Conservation (phyloP, 2,797 vertebrate genomes). For the Mus spretus region DNA sequence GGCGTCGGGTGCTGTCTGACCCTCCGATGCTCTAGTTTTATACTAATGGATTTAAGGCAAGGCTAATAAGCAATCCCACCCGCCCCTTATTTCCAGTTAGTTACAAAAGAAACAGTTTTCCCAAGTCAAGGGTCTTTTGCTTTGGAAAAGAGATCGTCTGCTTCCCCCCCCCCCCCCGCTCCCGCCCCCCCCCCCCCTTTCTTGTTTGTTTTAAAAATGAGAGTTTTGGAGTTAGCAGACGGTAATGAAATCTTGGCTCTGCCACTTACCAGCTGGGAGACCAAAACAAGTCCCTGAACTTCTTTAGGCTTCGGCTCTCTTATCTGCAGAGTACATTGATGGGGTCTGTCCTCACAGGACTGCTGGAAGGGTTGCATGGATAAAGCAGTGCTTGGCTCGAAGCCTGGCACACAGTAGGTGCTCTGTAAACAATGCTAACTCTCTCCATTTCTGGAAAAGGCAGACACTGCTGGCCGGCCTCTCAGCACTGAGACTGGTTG, state of each 20-base stretch:
- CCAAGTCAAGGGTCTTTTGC: not conserved
- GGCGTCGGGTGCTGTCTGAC: not conserved
- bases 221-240: not conserved
- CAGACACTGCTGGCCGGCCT: not conserved
- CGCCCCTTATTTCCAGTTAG: not conserved
- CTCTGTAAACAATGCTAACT: not conserved
- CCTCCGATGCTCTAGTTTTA: not conserved
- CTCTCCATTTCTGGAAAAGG: not conserved
- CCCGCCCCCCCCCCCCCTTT: not conserved
- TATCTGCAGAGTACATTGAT: not conserved
- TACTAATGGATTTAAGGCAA: not conserved
- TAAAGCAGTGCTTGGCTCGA: not conserved
- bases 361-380: too few relatives aligned
- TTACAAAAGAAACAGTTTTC: conserved; percentile 46
- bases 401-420: not conserved
- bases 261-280: conserved; percentile 11
- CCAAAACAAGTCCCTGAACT: not conserved
- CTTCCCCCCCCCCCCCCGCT: too few relatives aligned
- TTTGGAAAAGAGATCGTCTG: not conserved
- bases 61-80: not conserved
- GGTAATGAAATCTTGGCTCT: not conserved
- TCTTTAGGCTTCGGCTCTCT: not conserved
- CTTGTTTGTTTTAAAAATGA: not conserved
- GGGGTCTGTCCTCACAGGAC: not conserved
- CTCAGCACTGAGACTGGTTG: not conserved